Evolutionary conservation across 1,140 invertebrate genomes (phyloP).

Genomic region (Aporrectodea caliginosa): DNA sequence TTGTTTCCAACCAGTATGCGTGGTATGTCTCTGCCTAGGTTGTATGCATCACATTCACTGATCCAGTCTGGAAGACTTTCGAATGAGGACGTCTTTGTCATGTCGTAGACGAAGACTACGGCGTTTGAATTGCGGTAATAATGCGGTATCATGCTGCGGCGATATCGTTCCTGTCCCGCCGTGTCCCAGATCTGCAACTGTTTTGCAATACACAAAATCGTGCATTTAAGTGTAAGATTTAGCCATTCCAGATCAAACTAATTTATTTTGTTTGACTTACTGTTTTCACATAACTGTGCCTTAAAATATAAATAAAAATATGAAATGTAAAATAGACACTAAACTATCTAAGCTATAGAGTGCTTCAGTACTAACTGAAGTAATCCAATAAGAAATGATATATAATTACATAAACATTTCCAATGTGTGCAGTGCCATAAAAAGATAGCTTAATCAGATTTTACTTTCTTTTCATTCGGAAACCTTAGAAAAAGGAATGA

Average conservation of each 20-base stretch:
- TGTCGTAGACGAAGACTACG: slow-evolving; percentile 92
- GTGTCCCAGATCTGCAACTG: slow-evolving; percentile 99
- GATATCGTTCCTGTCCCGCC: slow-evolving; percentile 94
- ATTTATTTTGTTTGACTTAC: neutral
- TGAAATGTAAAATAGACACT: too few species aligned
- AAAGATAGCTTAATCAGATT: too few species aligned
- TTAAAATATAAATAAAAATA: too few species aligned
- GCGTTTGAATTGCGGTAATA: slow-evolving; percentile 98
- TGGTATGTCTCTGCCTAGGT: slow-evolving; percentile 64
- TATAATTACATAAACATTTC: too few species aligned
- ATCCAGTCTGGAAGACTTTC: slow-evolving; percentile 91
- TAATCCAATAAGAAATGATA: too few species aligned
- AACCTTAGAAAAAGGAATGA: too few species aligned
- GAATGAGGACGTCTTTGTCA: slow-evolving; percentile 88
- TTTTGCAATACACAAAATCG: too few species aligned
- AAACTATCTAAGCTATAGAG: too few species aligned
- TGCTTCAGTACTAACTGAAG: too few species aligned
- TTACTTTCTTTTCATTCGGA: too few species aligned
- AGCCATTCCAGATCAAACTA: neutral
- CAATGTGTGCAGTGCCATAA: too few species aligned
- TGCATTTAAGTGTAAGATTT: slow-evolving; percentile 16
- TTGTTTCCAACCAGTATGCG: slow-evolving; percentile 68
- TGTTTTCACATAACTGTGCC: too few species aligned
- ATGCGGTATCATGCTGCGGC: slow-evolving; percentile 79
- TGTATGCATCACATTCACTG: slow-evolving; percentile 68